Conservation (phyloP, 2,797 vertebrate species). For the Urophycis tenuis region DNA sequence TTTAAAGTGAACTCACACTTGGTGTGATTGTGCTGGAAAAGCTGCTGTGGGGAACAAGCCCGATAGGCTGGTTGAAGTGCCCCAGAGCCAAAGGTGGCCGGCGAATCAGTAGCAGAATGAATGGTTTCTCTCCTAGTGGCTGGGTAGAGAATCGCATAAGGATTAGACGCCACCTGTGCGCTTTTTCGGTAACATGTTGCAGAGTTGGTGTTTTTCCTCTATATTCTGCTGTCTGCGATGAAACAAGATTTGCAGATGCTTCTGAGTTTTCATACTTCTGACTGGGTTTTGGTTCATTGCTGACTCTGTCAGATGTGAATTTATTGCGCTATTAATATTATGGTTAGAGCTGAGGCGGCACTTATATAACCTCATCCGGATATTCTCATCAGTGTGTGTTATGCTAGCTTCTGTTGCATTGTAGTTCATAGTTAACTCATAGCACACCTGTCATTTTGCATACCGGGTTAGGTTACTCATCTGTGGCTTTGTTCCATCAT, state of each 20-base stretch:
- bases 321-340: background rate
- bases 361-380: too few relatives aligned
- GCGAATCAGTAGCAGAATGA: background rate
- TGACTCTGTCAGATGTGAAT: background rate
- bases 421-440: background rate
- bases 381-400: background rate
- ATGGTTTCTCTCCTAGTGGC: background rate
- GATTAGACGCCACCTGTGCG: too few relatives aligned
- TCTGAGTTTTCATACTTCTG: background rate
- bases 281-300: too few relatives aligned
- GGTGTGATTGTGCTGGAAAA: background rate
- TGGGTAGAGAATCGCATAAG: background rate
- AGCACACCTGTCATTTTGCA: conserved; percentile 10
- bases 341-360: background rate
- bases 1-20: background rate
- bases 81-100: background rate
- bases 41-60: background rate
- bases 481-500: conserved; percentile 7
- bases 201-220: too few relatives aligned
- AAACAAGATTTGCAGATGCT: background rate
- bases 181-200: too few relatives aligned
- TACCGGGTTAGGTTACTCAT: conserved; percentile 1
- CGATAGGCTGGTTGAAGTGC: background rate
- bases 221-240: background rate
- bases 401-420: background rate